Evolutionary conservation across 2,797 vertebrate genomes (phyloP).

Genomic region (Microctenopoma steveboyesi): DNA sequence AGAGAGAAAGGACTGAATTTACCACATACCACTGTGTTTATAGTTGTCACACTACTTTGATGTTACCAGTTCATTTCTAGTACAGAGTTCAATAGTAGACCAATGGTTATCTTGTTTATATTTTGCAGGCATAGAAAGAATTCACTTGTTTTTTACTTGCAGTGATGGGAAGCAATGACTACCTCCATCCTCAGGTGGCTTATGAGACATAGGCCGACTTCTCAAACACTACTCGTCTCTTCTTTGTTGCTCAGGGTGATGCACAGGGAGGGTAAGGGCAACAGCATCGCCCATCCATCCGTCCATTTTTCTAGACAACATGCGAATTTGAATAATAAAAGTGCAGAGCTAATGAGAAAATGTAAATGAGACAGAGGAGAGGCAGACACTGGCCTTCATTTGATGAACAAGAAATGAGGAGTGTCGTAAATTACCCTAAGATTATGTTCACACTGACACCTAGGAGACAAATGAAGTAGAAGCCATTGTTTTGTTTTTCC

Average conservation of each 20-base stretch:
- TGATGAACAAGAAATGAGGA: slow-evolving; percentile 69
- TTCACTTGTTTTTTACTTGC: slow-evolving; percentile 7
- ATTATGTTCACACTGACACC: slow-evolving; percentile 72
- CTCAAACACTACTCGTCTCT: slow-evolving; percentile 8
- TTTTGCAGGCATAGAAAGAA: slow-evolving; percentile 30
- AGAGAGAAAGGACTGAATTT: slow-evolving; percentile 42
- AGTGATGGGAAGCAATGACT: slow-evolving; percentile 19
- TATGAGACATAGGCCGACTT: slow-evolving; percentile 26
- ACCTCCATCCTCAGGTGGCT: slow-evolving; percentile 56
- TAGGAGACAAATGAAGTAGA: slow-evolving; percentile 69
- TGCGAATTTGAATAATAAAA: slow-evolving; percentile 82
- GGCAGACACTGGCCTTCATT: slow-evolving; percentile 57
- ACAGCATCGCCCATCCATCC: slow-evolving; percentile 23
- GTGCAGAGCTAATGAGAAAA: slow-evolving; percentile 81
- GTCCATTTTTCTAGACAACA: slow-evolving; percentile 51
- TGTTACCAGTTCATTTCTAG: slow-evolving; percentile 27
- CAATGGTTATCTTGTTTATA: slow-evolving; percentile 34
- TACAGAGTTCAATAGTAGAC: slow-evolving; percentile 34
- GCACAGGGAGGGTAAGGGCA: slow-evolving; percentile 49
- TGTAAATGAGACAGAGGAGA: slow-evolving; percentile 74
- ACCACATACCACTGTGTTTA: slow-evolving; percentile 29
- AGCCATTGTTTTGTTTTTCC: slow-evolving; percentile 59
- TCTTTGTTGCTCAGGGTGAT: slow-evolving; percentile 70
- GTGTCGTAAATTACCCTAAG: slow-evolving; percentile 58
- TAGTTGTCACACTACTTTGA: slow-evolving; percentile 20